Evolutionary conservation across 2,113 vertebrate species (phyloP).

Genomic region (Nicator chloris): DNA sequence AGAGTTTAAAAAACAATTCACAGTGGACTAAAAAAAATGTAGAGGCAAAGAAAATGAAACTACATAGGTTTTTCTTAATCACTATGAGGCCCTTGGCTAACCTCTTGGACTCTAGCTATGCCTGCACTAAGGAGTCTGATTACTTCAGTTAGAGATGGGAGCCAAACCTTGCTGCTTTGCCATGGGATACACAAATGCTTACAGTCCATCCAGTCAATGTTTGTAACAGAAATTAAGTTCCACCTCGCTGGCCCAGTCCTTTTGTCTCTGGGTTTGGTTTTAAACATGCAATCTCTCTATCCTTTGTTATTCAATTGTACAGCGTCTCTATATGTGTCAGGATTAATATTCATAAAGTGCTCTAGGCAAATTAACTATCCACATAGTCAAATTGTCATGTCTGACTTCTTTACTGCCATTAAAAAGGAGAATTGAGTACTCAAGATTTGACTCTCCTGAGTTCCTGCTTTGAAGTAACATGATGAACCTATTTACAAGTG

Average conservation of each 20-base stretch:
- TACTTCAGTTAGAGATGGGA: neutral
- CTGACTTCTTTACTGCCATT: neutral
- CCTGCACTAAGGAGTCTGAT: neutral
- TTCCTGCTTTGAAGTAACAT: neutral
- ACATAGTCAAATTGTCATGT: neutral
- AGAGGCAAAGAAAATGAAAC: neutral
- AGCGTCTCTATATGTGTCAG: neutral
- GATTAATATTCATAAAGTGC: neutral
- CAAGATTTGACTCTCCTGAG: neutral
- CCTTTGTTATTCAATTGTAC: neutral
- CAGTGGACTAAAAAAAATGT: neutral
- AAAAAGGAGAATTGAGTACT: neutral
- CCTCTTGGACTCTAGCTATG: neutral
- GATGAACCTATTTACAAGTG: neutral
- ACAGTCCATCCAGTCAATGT: neutral
- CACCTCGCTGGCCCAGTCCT: neutral
- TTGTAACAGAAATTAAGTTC: neutral
- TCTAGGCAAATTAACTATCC: neutral
- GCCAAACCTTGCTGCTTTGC: neutral
- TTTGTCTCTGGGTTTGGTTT: neutral
- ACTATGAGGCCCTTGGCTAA: neutral
- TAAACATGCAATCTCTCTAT: accelerated
- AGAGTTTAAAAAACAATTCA: neutral
- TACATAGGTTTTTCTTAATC: accelerated
- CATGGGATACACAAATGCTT: neutral